Evolutionary conservation across 2,113 vertebrate species (phyloP).

Genomic region (Trematocara variabile): DNA sequence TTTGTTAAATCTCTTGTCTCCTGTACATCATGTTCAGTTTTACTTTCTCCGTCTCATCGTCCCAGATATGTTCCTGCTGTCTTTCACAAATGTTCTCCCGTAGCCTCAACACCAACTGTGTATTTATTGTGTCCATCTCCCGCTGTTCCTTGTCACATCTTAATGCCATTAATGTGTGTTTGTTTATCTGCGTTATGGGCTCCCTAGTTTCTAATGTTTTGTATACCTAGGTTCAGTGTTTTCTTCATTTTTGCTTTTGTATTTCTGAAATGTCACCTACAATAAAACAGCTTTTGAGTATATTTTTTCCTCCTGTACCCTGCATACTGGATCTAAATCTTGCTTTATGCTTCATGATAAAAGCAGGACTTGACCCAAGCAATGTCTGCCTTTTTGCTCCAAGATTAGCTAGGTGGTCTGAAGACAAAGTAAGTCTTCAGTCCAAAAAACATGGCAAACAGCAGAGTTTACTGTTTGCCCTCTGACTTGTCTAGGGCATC

Average conservation of each 20-base stretch:
- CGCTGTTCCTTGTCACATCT: not conserved
- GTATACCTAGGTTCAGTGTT: not conserved
- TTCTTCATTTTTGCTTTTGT: not conserved
- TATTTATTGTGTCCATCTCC: not conserved
- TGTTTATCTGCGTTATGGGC: not conserved
- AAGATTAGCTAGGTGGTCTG: not conserved
- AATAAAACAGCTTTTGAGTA: not conserved
- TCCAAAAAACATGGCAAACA: not conserved
- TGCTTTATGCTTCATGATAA: not conserved
- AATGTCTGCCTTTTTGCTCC: not conserved
- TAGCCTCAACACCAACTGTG: not conserved
- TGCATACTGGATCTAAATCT: not conserved
- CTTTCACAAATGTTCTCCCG: not conserved
- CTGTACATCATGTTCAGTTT: not conserved
- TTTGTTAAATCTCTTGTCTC: not conserved
- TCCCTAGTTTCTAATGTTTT: not conserved
- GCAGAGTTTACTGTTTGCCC: not conserved
- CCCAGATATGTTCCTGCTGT: not conserved
- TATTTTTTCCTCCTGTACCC: not conserved
- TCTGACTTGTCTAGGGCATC: not conserved
- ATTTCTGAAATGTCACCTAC: not conserved
- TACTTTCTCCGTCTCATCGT: not conserved
- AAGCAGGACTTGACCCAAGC: not conserved
- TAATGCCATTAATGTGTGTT: not conserved
- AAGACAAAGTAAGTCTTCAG: not conserved